These are phyloP conservation scores for Oplegnathus fasciatus DNA, from an alignment of 2,113 vertebrate species.

Conservation along the genomic window DNA sequence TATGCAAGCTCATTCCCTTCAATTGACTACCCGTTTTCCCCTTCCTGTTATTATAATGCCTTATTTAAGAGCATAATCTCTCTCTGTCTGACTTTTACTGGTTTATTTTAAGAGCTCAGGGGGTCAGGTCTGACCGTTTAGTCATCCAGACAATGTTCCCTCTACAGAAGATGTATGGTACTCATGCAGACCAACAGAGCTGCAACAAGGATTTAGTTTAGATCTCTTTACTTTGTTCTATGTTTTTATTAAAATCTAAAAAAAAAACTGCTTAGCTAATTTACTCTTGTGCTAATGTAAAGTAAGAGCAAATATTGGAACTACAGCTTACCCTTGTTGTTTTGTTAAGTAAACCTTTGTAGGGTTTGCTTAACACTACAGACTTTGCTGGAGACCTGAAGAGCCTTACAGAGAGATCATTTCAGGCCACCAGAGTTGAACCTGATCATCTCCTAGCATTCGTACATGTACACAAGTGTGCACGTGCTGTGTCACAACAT, in stretches of 20 bases:
- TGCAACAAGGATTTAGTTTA: background rate
- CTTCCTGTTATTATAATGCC: background rate
- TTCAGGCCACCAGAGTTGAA: background rate
- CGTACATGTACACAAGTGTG: background rate
- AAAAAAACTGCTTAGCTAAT: background rate
- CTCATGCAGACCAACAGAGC: background rate
- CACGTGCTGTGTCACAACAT: background rate
- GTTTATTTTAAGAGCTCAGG: constrained; percentile 51
- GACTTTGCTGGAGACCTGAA: too few species aligned
- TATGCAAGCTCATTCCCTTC: background rate
- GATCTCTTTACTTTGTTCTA: background rate
- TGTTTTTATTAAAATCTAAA: background rate
- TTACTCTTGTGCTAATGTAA: background rate
- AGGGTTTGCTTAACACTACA: too few species aligned
- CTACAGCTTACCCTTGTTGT: background rate
- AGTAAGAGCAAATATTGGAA: background rate
- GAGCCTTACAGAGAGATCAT: background rate
- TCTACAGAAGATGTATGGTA: background rate
- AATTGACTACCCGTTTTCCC: background rate
- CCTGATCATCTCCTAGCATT: background rate
- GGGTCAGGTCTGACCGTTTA: constrained; percentile 26
- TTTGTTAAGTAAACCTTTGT: background rate
- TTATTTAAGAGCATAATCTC: background rate
- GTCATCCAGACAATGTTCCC: constrained; percentile 51
- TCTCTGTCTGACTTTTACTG: background rate